A percentile compares a stretch with the other conserved stretches of the same genome.
These are phyloP conservation scores for Polyergus mexicanus DNA, from an alignment of 1,140 invertebrate species.

Conservation along the genomic window DNA sequence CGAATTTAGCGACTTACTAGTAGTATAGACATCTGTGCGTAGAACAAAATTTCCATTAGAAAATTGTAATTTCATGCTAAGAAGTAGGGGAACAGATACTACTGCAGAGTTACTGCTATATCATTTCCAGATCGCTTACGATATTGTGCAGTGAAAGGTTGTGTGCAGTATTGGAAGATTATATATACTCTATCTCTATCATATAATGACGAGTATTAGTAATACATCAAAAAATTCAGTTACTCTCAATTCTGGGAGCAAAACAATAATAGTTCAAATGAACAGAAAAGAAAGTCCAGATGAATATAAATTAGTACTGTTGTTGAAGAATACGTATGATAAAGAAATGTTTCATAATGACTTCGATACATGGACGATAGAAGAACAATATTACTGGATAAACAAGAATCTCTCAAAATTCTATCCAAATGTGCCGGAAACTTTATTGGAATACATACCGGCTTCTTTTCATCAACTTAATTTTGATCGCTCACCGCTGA, in stretches of 20 bases:
- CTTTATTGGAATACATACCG: not conserved
- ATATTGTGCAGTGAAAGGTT: too few species aligned
- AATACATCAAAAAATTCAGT: not conserved
- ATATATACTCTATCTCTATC: too few species aligned
- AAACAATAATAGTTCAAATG: not conserved
- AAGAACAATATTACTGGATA: not conserved
- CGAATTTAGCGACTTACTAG: too few species aligned
- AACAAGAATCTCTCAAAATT: constrained; percentile 3
- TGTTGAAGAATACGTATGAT: not conserved
- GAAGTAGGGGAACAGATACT: too few species aligned
- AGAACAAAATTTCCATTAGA: too few species aligned
- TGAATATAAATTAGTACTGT: not conserved
- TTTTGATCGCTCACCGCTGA: constrained; percentile 36
- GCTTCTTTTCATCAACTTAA: not conserved
- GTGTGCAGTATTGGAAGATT: too few species aligned
- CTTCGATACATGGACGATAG: not conserved
- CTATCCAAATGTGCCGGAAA: not conserved
- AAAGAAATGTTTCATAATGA: not conserved
- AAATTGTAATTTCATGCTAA: too few species aligned
- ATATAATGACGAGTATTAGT: constrained; percentile 1
- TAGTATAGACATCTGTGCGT: too few species aligned
- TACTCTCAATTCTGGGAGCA: not conserved
- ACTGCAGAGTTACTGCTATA: too few species aligned
- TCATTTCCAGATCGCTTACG: too few species aligned
- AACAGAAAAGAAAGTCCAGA: not conserved